Evolutionary conservation across 2,797 vertebrate species (phyloP).

Genomic region (Perodicticus potto): DNA sequence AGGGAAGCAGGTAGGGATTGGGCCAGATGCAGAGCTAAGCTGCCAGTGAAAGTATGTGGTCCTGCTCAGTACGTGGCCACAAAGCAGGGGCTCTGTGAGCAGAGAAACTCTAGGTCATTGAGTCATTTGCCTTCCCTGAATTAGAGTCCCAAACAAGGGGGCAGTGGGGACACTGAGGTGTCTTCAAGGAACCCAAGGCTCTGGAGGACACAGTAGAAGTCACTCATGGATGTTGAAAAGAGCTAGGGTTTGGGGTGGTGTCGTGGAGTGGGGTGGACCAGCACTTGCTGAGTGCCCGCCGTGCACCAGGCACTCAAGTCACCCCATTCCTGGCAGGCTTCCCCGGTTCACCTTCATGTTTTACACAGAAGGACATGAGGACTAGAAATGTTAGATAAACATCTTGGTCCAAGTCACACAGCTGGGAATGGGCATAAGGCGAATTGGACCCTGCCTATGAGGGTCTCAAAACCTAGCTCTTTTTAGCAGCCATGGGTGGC

Average conservation of each 20-base stretch:
- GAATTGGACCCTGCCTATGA: fast-evolving
- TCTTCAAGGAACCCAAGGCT: no score
- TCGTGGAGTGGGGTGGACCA: no score
- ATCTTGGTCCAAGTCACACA: background rate
- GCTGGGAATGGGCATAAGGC: background rate
- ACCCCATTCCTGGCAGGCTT: fast-evolving
- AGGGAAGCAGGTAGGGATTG: no score
- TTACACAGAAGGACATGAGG: background rate
- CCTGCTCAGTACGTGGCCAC: fast-evolving
- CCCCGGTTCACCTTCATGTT: background rate
- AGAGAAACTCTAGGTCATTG: background rate
- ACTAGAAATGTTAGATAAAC: background rate
- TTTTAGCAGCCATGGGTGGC: fast-evolving
- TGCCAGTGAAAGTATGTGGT: background rate
- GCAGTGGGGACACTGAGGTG: background rate
- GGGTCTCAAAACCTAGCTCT: background rate
- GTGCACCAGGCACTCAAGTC: fast-evolving
- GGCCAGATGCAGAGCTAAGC: background rate
- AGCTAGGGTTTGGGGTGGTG: no score
- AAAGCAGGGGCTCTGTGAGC: background rate
- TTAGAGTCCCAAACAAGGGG: background rate
- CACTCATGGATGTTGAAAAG: no score
- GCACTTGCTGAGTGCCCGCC: no score
- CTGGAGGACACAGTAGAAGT: no score
- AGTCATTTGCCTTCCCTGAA: background rate